Conservation (phyloP, 2,888 invertebrate genomes). For the Psylliodes chrysocephalus region DNA sequence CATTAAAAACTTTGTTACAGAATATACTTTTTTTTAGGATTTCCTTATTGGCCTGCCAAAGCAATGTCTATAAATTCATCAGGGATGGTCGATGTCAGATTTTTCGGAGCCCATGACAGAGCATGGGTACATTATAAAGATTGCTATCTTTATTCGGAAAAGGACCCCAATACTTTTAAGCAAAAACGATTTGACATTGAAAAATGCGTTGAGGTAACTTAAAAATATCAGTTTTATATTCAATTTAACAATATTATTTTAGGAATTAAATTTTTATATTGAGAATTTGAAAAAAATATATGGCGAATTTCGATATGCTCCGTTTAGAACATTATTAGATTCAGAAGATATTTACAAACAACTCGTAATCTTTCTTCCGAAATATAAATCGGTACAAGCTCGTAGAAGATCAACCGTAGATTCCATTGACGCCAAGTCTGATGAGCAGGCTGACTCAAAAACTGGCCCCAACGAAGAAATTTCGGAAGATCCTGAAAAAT, state of each 20-base stretch:
- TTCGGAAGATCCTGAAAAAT: not conserved
- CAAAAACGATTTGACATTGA: slow-evolving; percentile 70
- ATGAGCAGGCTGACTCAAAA: slow-evolving; percentile 8
- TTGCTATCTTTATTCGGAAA: slow-evolving; percentile 84
- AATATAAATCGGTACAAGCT: slow-evolving; percentile 38
- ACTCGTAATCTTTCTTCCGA: slow-evolving; percentile 73
- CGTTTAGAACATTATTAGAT: slow-evolving; percentile 75
- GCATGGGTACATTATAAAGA: slow-evolving; percentile 90
- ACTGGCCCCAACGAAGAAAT: not conserved
- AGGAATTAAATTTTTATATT: slow-evolving; percentile 83
- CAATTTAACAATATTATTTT: not conserved
- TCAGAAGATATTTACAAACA: slow-evolving; percentile 71
- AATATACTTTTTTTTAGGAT: slow-evolving; percentile 70
- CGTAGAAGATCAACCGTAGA: slow-evolving; percentile 15
- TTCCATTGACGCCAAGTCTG: slow-evolving; percentile 16
- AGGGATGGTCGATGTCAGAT: slow-evolving; percentile 86
- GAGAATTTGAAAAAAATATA: slow-evolving; percentile 76
- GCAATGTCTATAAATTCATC: slow-evolving; percentile 76
- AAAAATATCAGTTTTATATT: not conserved
- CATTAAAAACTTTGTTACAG: too few relatives aligned
- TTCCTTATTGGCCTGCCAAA: slow-evolving; percentile 98
- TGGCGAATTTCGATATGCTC: slow-evolving; percentile 79
- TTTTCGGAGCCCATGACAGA: slow-evolving; percentile 95
- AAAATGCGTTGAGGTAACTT: slow-evolving; percentile 69
- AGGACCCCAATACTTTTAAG: slow-evolving; percentile 75